phyloP scores from a whole-genome alignment of 2,113 vertebrate species.

The Apus apus region DNA sequence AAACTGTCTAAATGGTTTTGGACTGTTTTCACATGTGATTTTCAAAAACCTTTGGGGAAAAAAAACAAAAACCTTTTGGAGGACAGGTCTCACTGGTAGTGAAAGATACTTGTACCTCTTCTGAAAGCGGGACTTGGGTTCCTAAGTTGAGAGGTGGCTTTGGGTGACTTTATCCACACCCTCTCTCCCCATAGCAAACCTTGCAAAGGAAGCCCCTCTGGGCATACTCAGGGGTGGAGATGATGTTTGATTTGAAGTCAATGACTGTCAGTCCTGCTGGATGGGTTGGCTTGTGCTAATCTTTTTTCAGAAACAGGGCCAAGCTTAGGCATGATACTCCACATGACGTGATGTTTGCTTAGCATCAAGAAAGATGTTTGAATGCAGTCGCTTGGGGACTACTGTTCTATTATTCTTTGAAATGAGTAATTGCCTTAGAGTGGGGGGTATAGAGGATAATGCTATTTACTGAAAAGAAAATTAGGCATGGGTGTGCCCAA shows the following conservation, averaged over 20 bases:
- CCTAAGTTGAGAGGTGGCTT: background rate
- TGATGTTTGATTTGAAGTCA: constrained; percentile 2
- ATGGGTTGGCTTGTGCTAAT: constrained; percentile 22
- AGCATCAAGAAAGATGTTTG: background rate
- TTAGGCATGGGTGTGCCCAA: background rate
- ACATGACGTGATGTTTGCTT: background rate
- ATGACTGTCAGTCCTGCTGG: constrained; percentile 13
- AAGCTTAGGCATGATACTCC: background rate
- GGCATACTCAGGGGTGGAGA: background rate
- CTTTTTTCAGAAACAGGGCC: background rate
- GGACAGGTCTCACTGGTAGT: background rate
- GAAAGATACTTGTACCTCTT: background rate
- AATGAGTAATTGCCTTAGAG: background rate
- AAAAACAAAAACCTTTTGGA: background rate
- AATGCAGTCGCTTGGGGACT: background rate
- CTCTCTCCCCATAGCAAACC: background rate
- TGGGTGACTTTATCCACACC: background rate
- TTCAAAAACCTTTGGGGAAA: too few species aligned
- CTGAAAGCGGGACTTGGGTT: background rate
- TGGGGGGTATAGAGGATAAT: background rate
- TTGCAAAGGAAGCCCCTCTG: background rate
- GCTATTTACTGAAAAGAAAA: constrained; percentile 15
- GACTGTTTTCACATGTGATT: background rate
- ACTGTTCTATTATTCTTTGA: background rate
- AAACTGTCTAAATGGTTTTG: background rate